Evolutionary conservation across 2,113 vertebrate genomes (phyloP), one percentile per base, ranked within the genome.

Genomic region (Chrysochloris asiatica): DNA sequence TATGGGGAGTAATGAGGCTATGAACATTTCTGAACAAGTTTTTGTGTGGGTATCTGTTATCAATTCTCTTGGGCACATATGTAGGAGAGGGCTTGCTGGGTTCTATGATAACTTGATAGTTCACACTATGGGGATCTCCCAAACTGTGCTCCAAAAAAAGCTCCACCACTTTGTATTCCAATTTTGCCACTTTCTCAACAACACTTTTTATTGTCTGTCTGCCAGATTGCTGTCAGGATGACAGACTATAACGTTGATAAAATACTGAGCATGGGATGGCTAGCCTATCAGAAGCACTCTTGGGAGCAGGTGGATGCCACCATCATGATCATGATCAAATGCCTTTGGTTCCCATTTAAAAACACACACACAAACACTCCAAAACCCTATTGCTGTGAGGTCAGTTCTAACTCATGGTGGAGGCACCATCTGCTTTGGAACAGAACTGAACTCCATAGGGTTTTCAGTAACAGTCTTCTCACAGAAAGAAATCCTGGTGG

Each of bases 161-260:
- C 2, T 6, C 26, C 65, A 16, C n/a, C 65, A 19, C 8, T 65
- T 67, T 67, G 65, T 14, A 17, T 36, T 21, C 65, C 65, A 67
- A 19, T 19, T 36, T 36, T 6, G 36, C 65, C 65, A 36, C n/a
- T 19, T 19, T 16, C 65, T 36, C 28, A 6, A 67, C 65, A 13
- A n/a, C 65, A 12, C 65, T 19, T 17, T 4, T 3, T 36, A n/a
- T 8, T 19, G n/a, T 36, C 65, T 43, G 2, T 36, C 48, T 67
- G 11, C 1, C 0, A 6, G 12, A 6, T 9, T 6, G 12, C 0
- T 69, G 78, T 45, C 67, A 30, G 11, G 19, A 9, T 22, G 11
- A 80, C 71, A 63, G 19, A 69, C 28, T 12, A 3, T 8, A 4
- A 13, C 21, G 41, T 4, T 4, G 43, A 47, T 52, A 38, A 22